Evolutionary conservation across 2,888 invertebrate species (phyloP).

Genomic region (Eledona agricola): DNA sequence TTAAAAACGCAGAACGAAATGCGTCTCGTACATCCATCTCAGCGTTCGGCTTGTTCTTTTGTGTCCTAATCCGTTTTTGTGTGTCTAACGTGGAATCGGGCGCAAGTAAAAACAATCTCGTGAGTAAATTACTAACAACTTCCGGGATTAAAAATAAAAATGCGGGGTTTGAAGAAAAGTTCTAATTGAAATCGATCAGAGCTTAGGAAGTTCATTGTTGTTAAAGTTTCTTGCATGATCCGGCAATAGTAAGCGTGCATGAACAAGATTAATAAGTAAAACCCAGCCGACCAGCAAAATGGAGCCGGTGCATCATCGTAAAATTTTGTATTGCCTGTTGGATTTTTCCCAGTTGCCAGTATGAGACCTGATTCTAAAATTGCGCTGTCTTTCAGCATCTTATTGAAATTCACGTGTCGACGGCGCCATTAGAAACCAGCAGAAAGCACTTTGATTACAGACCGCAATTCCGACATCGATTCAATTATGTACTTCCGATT

Average conservation of each 20-base stretch:
- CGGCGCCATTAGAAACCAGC: conserved; percentile 43
- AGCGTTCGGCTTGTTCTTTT: conserved; percentile 7
- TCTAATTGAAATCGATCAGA: conserved; percentile 14
- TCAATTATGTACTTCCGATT: conserved; percentile 51
- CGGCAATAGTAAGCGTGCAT: background rate
- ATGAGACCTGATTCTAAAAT: conserved; percentile 37
- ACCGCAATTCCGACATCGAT: conserved; percentile 51
- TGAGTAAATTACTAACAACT: conserved; percentile 13
- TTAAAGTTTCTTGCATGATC: background rate
- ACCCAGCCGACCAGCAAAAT: too few relatives aligned
- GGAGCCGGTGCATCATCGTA: conserved; percentile 8
- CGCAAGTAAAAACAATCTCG: conserved; percentile 10
- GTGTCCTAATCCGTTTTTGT: conserved; percentile 23
- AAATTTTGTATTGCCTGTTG: conserved; percentile 8
- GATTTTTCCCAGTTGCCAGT: conserved; percentile 14
- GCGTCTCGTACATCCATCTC: background rate
- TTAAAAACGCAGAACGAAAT: background rate
- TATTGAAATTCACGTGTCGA: conserved; percentile 48
- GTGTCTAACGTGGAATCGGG: conserved; percentile 21
- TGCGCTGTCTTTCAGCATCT: conserved; percentile 37
- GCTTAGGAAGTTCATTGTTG: background rate
- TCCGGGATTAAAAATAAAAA: conserved; percentile 5
- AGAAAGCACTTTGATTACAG: conserved; percentile 52
- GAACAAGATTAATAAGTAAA: conserved; percentile 4
- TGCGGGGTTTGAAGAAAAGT: background rate